Base-by-base conservation (phyloP, 2,888 invertebrate genomes). In the Drosophila kanekoi region DNA sequence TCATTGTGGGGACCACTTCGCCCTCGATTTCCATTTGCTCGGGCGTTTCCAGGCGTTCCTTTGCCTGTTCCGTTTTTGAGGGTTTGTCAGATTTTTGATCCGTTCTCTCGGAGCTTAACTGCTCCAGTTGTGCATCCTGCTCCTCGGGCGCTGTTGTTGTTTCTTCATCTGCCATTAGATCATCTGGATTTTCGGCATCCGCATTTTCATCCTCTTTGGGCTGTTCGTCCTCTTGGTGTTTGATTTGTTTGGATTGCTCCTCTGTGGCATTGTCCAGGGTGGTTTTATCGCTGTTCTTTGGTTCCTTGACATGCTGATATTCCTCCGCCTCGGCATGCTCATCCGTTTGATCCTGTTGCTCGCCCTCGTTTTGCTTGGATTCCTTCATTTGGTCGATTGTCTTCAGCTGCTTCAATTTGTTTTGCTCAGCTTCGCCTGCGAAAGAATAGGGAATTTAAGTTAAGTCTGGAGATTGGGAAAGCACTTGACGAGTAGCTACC, bases 291-390 rank as follows among this genome's bases (percentile, higher is more conserved):
- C 94, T 94, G 64, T 95, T 94, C 68, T 96, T 95, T 0, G 96
- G 95, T 76, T 97, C 96, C 85, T 96, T 95, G 3, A 98, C 95
- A 90, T 98, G 98, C 90, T 98, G 96, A 92, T 96, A 97, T 70
- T 96, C 94, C 65, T 96, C 96, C 2, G 92, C 91, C 11, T 94
- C 92, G 16, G 94, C 93, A 11, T 94, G 94, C 10, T 94, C 93
- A 0, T 92, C 91, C 6, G 64, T 57, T 4, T 94, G 93, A 11
- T 92, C 87, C 3, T 94, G 93, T 11, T 92, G 75, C 9, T 92
- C 89, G 2, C 94, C 93, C 0, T 94, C 89, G 1, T 92, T 90
- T 20, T 91, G 78, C 8, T 91, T 89, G 14, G 93, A 80, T 61
- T 94, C 92, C 48, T 92, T 90, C 4, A 93, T 82, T 47, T 92